Evolutionary conservation across 35 echinoderm and acorn worm genomes (phyloP).

Genomic region (Nesometra sesokonis): DNA sequence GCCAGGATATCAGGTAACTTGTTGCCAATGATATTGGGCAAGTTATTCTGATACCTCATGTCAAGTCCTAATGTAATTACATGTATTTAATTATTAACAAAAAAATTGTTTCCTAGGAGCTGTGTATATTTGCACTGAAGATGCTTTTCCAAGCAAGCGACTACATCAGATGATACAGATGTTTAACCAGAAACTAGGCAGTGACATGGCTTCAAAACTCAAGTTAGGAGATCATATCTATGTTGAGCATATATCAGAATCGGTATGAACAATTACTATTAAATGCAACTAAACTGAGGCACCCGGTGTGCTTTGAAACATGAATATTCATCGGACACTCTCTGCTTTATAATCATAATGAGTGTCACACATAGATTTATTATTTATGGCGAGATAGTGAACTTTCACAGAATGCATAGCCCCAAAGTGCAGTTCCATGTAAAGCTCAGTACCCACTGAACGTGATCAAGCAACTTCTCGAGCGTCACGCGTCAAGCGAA

Average conservation of each 20-base stretch:
- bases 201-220: constrained; percentile 28
- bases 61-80: background rate
- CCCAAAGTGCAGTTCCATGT: too few species aligned
- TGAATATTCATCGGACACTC: too few species aligned
- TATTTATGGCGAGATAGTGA: too few species aligned
- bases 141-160: constrained; percentile 93
- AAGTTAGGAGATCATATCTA: constrained; percentile 80
- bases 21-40: background rate
- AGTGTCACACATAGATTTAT: too few species aligned
- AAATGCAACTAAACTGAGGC: too few species aligned
- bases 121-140: constrained; percentile 92
- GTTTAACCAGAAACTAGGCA: constrained; percentile 30
- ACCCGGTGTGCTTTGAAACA: too few species aligned
- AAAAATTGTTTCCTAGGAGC: constrained; percentile 72
- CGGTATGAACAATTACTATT: constrained; percentile 14
- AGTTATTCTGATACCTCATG: background rate
- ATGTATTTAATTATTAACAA: background rate
- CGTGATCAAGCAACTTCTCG: too few species aligned
- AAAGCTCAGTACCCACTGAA: too few species aligned
- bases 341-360: too few species aligned
- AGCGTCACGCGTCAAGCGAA: too few species aligned
- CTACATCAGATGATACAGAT: constrained; percentile 77
- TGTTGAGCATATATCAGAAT: constrained; percentile 92
- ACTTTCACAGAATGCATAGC: too few species aligned
- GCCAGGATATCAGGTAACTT: too few species aligned